These are phyloP conservation scores for Acanthosepion esculentum DNA, from an alignment of 2,888 invertebrate genomes.

Conservation along the genomic window DNA sequence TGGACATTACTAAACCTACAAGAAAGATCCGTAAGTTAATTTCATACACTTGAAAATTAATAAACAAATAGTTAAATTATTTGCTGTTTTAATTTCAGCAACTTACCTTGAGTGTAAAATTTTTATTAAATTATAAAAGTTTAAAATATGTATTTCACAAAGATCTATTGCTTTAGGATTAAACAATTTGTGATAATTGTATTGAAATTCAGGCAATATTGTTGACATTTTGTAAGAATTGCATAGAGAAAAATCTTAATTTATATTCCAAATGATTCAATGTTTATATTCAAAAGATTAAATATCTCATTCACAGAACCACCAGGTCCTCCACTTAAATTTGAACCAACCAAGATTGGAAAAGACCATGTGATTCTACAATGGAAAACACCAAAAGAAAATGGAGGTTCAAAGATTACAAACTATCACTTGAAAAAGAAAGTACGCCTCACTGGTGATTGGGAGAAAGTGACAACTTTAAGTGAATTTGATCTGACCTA, in stretches of 20 bases:
- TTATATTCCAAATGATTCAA: no score
- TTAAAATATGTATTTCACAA: no score
- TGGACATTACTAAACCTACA: constrained; percentile 55
- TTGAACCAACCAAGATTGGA: constrained; percentile 53
- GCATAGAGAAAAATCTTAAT: no score
- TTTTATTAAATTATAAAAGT: no score
- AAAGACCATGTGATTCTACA: constrained; percentile 66
- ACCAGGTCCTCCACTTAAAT: constrained; percentile 50
- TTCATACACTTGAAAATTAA: neutral
- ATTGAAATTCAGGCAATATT: no score
- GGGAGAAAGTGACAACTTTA: constrained; percentile 64
- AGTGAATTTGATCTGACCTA: constrained; percentile 61
- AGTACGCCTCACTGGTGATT: constrained; percentile 61
- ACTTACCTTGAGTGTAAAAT: no score
- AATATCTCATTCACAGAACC: constrained; percentile 46
- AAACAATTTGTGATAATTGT: neutral
- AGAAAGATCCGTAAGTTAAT: constrained; percentile 55
- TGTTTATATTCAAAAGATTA: no score
- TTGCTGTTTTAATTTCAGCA: no score
- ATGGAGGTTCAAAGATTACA: constrained; percentile 70
- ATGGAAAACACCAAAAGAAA: constrained; percentile 69
- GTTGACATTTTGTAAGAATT: no score
- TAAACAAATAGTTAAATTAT: neutral
- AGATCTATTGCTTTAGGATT: neutral
- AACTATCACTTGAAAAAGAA: constrained; percentile 64